These are phyloP conservation scores for Heloderma charlesbogerti DNA, from an alignment of 2,113 vertebrate species.

Conservation along the genomic window DNA sequence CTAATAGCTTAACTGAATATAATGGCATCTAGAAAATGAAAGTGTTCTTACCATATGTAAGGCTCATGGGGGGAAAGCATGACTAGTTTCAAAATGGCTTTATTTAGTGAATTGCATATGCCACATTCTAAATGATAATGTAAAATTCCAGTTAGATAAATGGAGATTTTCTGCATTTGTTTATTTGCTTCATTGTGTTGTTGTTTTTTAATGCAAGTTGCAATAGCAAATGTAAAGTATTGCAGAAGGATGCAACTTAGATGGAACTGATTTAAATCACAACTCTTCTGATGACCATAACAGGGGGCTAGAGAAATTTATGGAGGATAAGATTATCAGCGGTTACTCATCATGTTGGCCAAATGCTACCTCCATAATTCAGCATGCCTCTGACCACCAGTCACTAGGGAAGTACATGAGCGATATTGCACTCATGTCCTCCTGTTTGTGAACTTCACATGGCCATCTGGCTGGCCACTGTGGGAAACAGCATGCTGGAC, in stretches of 20 bases:
- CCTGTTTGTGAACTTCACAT: neutral
- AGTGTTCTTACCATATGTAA: neutral
- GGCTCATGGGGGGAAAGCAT: neutral
- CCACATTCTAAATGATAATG: neutral
- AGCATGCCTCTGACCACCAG: neutral
- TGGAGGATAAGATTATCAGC: neutral
- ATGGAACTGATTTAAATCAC: conserved; percentile 18
- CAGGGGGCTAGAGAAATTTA: neutral
- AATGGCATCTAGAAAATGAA: conserved; percentile 7
- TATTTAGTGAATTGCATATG: neutral
- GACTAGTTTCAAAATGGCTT: neutral
- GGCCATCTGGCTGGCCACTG: neutral
- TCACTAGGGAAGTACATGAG: neutral
- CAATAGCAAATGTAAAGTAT: conserved; percentile 5
- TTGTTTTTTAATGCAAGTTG: neutral
- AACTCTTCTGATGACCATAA: neutral
- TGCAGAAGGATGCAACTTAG: conserved; percentile 18
- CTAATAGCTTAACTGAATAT: conserved; percentile 23
- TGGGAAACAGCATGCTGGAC: neutral
- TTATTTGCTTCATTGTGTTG: neutral
- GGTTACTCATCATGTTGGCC: too few relatives aligned
- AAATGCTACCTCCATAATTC: neutral
- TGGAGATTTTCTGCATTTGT: neutral
- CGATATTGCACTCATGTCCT: neutral
- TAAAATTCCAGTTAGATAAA: neutral